Evolutionary conservation across 2,888 invertebrate genomes (phyloP), one percentile per base, ranked within the genome.

Genomic region (Siphlonurus alternatus): DNA sequence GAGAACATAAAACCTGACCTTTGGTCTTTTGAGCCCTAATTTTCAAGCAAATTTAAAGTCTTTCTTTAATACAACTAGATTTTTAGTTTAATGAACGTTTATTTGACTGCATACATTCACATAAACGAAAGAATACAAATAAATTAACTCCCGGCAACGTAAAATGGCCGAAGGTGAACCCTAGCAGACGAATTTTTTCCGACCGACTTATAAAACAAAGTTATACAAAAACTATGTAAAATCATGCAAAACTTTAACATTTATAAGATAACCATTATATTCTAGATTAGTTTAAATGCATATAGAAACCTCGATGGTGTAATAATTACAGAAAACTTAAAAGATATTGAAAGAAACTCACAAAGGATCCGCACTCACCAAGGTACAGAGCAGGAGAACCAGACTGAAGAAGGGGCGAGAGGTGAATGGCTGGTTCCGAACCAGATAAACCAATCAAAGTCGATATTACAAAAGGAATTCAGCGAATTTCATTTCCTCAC

Each of bases 321-420:
- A 56, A 56, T 18, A 10, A 10, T 5, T n/a, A 56, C 7, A 20
- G 56, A 10, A 10, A 10, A 56, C 5, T 5, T 56, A 20, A 20
- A 56, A n/a, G 56, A 56, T 56, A 10, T 20, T 20, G n/a, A n/a
- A n/a, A 22, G 56, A 22, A 20, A 56, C 56, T 56, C 56, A 56
- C 56, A 20, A n/a, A 56, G 20, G 56, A 56, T 56, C 56, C 79
- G 78, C 80, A 85, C 85, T 85, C 83, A 85, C 85, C 85, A 83
- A 82, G 81, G 82, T 82, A 82, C 83, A 83, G 83, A 70, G 70
- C 70, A 68, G 70, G 72, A 78, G 81, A 79, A 56, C 56, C n/a
- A 56, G 56, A 56, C n/a, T 22, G n/a, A 22, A 22, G 19, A 56
- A 56, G 22, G 56, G 56, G 56, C 19, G 22, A n/a, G 56, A 56